phyloP scores from a whole-genome alignment of 2,797 vertebrate species.

The Podarcis lilfordi region DNA sequence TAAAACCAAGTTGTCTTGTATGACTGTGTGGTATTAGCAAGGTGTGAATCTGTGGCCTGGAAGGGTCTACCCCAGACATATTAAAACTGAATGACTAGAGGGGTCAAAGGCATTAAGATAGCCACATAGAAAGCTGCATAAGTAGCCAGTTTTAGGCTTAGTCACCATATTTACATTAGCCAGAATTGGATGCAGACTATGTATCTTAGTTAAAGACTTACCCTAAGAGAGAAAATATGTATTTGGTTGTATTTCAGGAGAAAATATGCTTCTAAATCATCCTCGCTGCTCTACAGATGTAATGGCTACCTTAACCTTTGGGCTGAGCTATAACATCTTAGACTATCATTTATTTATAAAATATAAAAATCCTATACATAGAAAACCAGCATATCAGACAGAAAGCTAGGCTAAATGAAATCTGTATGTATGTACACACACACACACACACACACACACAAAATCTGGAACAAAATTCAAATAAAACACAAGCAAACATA shows the following conservation, averaged over 20 bases:
- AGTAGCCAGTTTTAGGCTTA: background rate
- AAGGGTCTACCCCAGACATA: background rate
- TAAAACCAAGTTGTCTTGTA: background rate
- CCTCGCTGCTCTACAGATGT: background rate
- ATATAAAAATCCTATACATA: background rate
- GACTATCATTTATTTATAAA: background rate
- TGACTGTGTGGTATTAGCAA: background rate
- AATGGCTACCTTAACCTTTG: background rate
- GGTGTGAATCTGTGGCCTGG: background rate
- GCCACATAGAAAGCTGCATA: background rate
- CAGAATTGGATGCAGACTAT: background rate
- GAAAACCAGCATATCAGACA: background rate
- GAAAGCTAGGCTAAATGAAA: background rate
- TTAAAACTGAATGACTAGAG: too few species aligned
- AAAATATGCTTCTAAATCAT: background rate
- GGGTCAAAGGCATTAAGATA: background rate
- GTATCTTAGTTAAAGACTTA: background rate
- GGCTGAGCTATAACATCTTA: background rate
- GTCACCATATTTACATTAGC: background rate
- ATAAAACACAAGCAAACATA: background rate
- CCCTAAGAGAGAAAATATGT: background rate
- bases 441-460: background rate
- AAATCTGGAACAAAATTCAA: background rate
- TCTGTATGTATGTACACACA: background rate
- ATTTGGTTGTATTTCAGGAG: background rate